Base-by-base conservation (phyloP, 2,113 vertebrate species). In the Trinectes maculatus region DNA sequence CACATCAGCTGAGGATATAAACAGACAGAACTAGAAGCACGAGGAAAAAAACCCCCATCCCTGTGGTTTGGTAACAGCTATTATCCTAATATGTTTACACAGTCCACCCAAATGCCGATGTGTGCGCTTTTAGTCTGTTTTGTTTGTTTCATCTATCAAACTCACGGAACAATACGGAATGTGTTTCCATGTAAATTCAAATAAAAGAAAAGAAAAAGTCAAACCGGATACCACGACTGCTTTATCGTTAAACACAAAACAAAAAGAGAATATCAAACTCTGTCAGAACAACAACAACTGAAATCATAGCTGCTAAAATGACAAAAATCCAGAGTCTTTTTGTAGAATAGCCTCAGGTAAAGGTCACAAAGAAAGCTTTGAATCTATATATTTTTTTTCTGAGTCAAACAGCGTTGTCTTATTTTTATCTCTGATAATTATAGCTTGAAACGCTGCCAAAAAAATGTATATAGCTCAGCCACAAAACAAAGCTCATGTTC, bases 401-500 rank as follows among this genome's bases (percentile, higher is more conserved):
- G 43, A 36, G 36, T 29, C 71, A 69, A 54, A 3, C 53, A 25
- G 12, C 36, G 40, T 40, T 48, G 46, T 60, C 18, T 53, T 71
- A 44, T 65, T 70, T 74, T 72, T 61, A 76, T 84, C 31, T 58
- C 24, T 8, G 46, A 19, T 71, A 47, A 65, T 64, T 42, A 65
- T 51, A 51, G 22, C 40, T 26, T 52, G 49, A 52, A 52, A 61
- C 18, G 39, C 51, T 42, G 33, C 57, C 67, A 59, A 15, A 16
- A 15, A 16, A 24, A 40, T 31, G 34, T 36, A 59, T 26, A 21
- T 21, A 58, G 28, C 68, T 48, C 16, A 19, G 5, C 49, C 1
- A 25, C 22, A 37, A 76, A 67, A 72, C 63, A 69, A 74, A 66
- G 29, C 39, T 33, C 34, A 66, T 15, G 28, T 15, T 56, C 15